A percentile compares a stretch with the other conserved stretches of the same genome.
Conservation (phyloP, 2,888 invertebrate species). For the Halocaridina rubra region DNA sequence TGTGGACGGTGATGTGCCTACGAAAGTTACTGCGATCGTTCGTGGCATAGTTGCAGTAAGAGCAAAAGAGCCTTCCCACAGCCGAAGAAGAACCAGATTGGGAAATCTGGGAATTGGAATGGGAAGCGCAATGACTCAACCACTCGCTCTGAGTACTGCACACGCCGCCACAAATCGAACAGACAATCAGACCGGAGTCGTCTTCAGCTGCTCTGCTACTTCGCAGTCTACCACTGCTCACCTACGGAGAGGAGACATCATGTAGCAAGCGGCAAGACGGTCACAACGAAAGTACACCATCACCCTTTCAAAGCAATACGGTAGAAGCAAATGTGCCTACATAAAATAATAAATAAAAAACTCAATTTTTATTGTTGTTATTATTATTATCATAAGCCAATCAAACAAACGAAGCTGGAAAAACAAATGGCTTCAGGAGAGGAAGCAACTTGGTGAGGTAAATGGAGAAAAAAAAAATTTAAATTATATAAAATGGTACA, state of each 20-base stretch:
- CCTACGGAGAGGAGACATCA: conserved; percentile 59
- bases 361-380: too few species aligned
- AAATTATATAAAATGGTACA: too few species aligned
- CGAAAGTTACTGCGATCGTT: conserved; percentile 53
- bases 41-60: conserved; percentile 48
- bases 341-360: too few species aligned
- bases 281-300: background rate
- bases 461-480: too few species aligned
- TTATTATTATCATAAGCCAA: too few species aligned
- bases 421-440: too few species aligned
- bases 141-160: conserved; percentile 29
- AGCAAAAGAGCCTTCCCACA: conserved; percentile 30
- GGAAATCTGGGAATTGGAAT: too few species aligned
- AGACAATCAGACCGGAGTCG: conserved; percentile 25
- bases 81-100: conserved; percentile 34
- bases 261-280: conserved; percentile 39
- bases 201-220: conserved; percentile 31
- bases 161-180: conserved; percentile 41
- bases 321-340: too few species aligned
- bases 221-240: conserved; percentile 46
- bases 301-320: background rate
- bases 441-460: too few species aligned
- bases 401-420: too few species aligned
- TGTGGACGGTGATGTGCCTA: conserved; percentile 46
- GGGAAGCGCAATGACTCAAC: conserved; percentile 40